Conservation (phyloP, 2,113 vertebrate species). For the Progne subis region DNA sequence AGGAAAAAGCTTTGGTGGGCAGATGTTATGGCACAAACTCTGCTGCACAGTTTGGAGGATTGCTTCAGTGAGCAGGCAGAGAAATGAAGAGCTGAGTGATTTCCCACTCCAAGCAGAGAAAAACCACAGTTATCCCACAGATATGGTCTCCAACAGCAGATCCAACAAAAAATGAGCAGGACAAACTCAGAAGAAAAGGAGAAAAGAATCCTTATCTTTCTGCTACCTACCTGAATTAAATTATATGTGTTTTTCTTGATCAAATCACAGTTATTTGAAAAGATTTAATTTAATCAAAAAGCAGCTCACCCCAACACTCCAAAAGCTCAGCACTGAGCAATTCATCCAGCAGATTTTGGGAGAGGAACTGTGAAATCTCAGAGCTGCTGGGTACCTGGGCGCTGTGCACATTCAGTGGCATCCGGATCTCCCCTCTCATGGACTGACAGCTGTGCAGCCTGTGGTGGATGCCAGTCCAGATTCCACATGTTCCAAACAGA, state of each 20-base stretch:
- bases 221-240: neutral
- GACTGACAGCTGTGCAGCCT: neutral
- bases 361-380: neutral
- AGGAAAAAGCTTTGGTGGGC: neutral
- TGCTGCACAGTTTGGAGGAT: neutral
- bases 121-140: neutral
- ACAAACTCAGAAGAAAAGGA: too few species aligned
- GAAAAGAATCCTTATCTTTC: neutral
- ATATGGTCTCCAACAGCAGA: accelerated
- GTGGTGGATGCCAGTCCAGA: neutral
- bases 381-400: neutral
- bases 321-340: neutral
- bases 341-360: neutral
- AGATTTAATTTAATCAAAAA: neutral
- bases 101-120: neutral
- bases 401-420: neutral
- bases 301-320: neutral
- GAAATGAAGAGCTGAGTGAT: neutral
- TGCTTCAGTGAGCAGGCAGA: neutral
- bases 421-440: neutral
- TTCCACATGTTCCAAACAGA: neutral
- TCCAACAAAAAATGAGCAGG: neutral
- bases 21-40: too few species aligned
- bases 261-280: neutral
- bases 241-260: neutral